phyloP scores from a whole-genome alignment of 92 coral and sea anemone species.

The Isaurus tuberculatus region DNA sequence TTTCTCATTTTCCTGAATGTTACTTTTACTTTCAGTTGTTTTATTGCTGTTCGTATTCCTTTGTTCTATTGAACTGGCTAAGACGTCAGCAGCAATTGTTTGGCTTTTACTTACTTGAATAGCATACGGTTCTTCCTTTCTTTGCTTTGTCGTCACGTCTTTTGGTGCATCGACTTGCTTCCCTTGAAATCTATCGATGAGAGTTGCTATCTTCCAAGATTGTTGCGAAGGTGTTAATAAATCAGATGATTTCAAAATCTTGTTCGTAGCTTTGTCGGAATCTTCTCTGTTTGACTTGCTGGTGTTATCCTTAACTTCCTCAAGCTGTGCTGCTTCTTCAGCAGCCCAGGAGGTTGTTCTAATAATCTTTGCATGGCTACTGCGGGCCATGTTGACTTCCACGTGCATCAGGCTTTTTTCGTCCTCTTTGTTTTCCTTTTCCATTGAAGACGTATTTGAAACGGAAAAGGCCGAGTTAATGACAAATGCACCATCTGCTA shows the following conservation, averaged over 20 bases:
- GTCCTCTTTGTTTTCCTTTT: background rate
- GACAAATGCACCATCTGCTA: background rate
- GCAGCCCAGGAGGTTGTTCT: slow-evolving; percentile 37
- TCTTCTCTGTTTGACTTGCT: background rate
- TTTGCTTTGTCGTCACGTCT: background rate
- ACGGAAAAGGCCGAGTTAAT: background rate
- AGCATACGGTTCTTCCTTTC: background rate
- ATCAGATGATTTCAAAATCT: background rate
- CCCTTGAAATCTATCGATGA: slow-evolving; percentile 5
- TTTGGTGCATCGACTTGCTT: background rate
- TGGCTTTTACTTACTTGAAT: background rate
- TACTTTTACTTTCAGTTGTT: background rate
- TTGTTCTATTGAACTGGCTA: background rate
- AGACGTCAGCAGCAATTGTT: background rate
- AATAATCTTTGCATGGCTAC: background rate
- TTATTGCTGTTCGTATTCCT: background rate
- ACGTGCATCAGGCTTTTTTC: slow-evolving; percentile 32
- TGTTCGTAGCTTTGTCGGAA: background rate
- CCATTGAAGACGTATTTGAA: background rate
- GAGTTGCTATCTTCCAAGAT: background rate
- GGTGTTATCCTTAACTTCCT: background rate
- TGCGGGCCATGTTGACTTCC: slow-evolving; percentile 8
- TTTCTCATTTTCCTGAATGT: background rate
- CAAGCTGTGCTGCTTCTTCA: background rate
- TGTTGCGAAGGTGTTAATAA: background rate